Evolutionary conservation across 2,113 vertebrate genomes (phyloP).

Genomic region (Cisticola juncidis): DNA sequence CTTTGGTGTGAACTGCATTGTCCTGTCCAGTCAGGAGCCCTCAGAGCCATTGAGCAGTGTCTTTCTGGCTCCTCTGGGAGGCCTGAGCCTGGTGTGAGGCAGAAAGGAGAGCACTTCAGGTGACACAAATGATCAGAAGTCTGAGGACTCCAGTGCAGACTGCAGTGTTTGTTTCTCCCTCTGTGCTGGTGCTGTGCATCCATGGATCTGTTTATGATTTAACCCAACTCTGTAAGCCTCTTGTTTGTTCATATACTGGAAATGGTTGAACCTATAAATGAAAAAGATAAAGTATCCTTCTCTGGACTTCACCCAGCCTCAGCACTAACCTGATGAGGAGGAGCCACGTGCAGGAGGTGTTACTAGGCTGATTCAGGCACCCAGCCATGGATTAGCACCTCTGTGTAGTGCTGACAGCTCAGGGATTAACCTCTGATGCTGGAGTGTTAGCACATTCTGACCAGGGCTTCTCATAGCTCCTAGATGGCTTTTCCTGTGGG

Average conservation of each 20-base stretch:
- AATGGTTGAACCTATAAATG: not conserved
- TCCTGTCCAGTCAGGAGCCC: not conserved
- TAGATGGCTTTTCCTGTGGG: not conserved
- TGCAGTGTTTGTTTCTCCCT: not conserved
- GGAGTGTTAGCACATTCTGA: not conserved
- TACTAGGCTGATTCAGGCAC: not conserved
- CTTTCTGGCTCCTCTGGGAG: not conserved
- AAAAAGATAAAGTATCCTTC: not conserved
- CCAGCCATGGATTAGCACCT: not conserved
- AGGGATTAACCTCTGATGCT: constrained; percentile 7
- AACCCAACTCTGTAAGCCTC: not conserved
- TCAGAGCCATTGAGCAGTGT: not conserved
- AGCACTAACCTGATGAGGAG: not conserved
- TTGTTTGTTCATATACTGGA: not conserved
- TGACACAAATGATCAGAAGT: not conserved
- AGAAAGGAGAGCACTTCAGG: not conserved
- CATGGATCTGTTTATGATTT: not conserved
- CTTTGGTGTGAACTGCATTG: not conserved
- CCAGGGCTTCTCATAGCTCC: not conserved
- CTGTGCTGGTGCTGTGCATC: not conserved
- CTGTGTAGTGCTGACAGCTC: not conserved
- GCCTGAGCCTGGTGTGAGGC: not conserved
- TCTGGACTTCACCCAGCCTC: not conserved
- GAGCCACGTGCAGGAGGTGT: not conserved
- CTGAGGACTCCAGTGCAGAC: not conserved